phyloP scores from a whole-genome alignment of 2,113 vertebrate species.

The Rhinichthys klamathensis region DNA sequence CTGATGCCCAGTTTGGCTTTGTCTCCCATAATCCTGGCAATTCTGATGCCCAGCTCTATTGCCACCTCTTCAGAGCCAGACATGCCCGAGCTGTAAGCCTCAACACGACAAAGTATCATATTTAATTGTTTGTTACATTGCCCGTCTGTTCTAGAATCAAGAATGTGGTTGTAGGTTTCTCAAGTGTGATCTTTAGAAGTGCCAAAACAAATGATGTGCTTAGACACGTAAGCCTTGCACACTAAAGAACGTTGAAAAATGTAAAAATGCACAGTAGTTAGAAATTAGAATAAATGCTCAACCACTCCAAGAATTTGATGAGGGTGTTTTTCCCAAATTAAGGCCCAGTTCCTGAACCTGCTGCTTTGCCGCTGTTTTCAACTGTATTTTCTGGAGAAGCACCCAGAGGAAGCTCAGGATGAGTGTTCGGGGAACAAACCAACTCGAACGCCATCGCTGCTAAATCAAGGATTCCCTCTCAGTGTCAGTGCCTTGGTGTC shows the following conservation, averaged over 20 bases:
- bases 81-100: slow-evolving; percentile 77
- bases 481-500: slow-evolving; percentile 92
- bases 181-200: neutral
- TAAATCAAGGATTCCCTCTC: slow-evolving; percentile 86
- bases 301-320: neutral
- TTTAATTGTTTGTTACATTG: neutral
- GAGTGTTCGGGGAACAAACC: slow-evolving; percentile 47
- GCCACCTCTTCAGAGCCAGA: slow-evolving; percentile 88
- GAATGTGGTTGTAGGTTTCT: neutral
- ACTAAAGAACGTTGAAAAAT: neutral
- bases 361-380: slow-evolving; percentile 95
- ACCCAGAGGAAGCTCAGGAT: slow-evolving; percentile 81
- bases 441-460: slow-evolving; percentile 72
- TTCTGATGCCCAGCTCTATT: slow-evolving; percentile 80
- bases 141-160: neutral
- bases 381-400: slow-evolving; percentile 83
- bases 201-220: neutral
- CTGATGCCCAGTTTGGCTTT: slow-evolving; percentile 87
- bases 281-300: neutral
- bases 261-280: no score
- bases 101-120: neutral
- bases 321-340: neutral
- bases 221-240: neutral
- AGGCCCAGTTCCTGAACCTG: slow-evolving; percentile 91
- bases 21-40: slow-evolving; percentile 87